These are phyloP conservation scores for Syngnathus acus DNA, from an alignment of 2,797 vertebrate genomes.

Conservation along the genomic window DNA sequence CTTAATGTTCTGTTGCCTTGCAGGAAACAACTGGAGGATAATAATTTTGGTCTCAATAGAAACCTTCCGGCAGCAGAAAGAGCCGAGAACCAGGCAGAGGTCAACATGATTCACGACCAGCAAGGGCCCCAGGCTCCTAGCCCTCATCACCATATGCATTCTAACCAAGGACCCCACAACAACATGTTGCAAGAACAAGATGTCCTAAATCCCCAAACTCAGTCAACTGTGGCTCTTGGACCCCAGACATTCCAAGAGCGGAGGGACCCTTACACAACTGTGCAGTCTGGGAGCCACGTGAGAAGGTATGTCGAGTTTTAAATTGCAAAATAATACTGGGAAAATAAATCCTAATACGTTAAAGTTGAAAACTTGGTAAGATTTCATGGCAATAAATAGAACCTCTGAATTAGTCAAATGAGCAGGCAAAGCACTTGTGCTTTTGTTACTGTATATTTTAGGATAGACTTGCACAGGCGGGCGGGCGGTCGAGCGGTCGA, in stretches of 20 bases:
- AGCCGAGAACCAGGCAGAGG: constrained; percentile 14
- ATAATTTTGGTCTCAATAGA: neutral
- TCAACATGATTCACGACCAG: constrained; percentile 31
- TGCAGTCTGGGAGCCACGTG: constrained; percentile 16
- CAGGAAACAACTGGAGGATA: constrained; percentile 3
- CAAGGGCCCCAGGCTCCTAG: constrained; percentile 18
- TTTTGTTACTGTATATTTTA: too few relatives aligned
- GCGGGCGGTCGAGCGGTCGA: too few relatives aligned
- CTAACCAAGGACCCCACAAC: neutral
- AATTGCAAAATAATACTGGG: neutral
- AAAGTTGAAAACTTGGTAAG: neutral
- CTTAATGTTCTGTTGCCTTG: neutral
- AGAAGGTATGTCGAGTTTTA: constrained; percentile 27
- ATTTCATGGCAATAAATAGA: too few relatives aligned
- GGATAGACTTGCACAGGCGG: too few relatives aligned
- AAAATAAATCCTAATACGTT: neutral
- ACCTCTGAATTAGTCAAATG: too few relatives aligned
- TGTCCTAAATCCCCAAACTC: constrained; percentile 49
- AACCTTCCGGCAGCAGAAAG: constrained; percentile 9
- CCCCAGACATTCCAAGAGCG: constrained; percentile 24
- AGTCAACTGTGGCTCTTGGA: constrained; percentile 26
- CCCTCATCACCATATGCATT: constrained; percentile 11
- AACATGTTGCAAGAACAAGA: constrained; percentile 52
- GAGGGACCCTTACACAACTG: constrained; percentile 29
- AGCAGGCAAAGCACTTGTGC: too few relatives aligned